A percentile compares a stretch with the other conserved stretches of the same genome.
These are phyloP conservation scores for Urosaurus nigricauda DNA, from an alignment of 2,797 vertebrate genomes.

Conservation along the genomic window DNA sequence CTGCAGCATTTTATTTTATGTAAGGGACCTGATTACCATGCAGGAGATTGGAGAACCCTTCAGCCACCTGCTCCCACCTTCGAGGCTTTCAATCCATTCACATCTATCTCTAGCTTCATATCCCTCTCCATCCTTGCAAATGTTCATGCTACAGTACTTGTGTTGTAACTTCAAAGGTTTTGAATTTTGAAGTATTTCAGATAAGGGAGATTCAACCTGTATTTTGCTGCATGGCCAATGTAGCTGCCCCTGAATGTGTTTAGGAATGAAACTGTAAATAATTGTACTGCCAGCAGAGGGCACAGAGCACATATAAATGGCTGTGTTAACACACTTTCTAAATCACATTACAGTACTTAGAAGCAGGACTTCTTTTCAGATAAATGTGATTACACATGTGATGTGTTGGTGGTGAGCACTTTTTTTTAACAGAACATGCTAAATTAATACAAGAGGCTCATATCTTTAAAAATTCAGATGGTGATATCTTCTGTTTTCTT, in stretches of 20 bases:
- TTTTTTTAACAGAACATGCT: background rate
- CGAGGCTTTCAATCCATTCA: too few species aligned
- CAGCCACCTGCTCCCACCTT: too few species aligned
- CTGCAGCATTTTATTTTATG: too few species aligned
- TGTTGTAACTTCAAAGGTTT: too few species aligned
- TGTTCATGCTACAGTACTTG: too few species aligned
- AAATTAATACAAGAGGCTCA: background rate
- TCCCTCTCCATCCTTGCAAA: too few species aligned
- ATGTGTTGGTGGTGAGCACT: background rate
- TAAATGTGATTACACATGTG: background rate
- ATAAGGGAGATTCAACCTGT: too few species aligned
- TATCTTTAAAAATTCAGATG: background rate
- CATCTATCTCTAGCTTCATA: too few species aligned
- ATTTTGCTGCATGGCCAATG: too few species aligned
- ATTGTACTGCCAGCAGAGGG: conserved; percentile 37
- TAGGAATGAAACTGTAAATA: background rate
- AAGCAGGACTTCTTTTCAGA: background rate
- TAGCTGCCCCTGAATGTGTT: background rate
- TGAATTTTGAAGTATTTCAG: too few species aligned
- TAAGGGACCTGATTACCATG: too few species aligned
- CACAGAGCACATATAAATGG: background rate
- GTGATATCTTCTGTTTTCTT: background rate
- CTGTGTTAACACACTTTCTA: background rate
- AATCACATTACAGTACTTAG: background rate
- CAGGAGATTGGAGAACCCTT: too few species aligned